Evolutionary conservation across 2,797 vertebrate genomes (phyloP).

Genomic region (Pangasius sanitwongsei): DNA sequence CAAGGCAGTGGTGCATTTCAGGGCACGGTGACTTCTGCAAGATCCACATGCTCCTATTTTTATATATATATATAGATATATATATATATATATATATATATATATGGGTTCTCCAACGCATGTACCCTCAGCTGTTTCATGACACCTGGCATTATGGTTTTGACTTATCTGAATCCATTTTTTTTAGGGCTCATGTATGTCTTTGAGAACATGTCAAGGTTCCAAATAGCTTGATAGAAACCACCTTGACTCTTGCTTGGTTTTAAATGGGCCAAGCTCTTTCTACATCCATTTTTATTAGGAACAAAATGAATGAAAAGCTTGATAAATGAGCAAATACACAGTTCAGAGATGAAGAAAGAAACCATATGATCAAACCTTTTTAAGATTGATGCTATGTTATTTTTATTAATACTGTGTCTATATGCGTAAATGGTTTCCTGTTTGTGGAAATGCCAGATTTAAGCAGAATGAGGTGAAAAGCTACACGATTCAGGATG

Average conservation of each 20-base stretch:
- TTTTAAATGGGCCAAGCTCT: neutral
- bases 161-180: neutral
- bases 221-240: neutral
- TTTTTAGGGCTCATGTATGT: neutral
- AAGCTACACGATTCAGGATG: constrained; percentile 2
- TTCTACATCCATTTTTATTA: neutral
- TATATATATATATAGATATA: neutral
- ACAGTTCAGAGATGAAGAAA: neutral
- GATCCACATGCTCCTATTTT: neutral
- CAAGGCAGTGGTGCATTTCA: constrained; percentile 14
- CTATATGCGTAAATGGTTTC: neutral
- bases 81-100: neutral
- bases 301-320: neutral
- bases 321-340: neutral
- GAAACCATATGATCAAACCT: neutral
- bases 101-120: neutral
- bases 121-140: neutral
- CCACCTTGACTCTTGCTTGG: neutral
- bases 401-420: constrained; percentile 1
- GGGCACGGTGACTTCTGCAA: too few species aligned
- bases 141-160: neutral
- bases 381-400: neutral
- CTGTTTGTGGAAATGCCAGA: constrained; percentile 7
- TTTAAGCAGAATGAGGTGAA: constrained; percentile 19
- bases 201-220: neutral